Percentiles rank a stretch among this genome's conserved stretches.
Conservation (phyloP, 2,888 invertebrate genomes). For the Cephus runcator region DNA sequence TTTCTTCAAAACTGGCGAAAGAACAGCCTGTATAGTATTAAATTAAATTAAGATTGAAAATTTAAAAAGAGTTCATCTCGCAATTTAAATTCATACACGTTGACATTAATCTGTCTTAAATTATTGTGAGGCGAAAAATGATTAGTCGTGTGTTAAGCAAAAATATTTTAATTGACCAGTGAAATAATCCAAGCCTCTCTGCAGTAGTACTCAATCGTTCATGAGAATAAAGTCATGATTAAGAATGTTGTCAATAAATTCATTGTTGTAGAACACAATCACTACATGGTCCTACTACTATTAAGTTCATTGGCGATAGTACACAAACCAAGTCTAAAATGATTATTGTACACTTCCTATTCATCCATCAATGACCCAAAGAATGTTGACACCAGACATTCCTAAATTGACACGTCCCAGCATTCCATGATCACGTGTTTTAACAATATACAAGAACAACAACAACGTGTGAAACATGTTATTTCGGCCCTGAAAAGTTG, state of each 20-base stretch:
- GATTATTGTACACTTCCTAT: background rate
- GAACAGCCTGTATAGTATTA: no score
- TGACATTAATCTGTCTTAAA: no score
- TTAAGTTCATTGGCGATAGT: no score
- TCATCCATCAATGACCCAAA: conserved; percentile 78
- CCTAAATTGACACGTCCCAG: conserved; percentile 82
- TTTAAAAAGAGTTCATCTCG: no score
- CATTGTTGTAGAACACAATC: background rate
- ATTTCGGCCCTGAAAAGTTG: conserved; percentile 77
- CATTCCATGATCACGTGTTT: conserved; percentile 78
- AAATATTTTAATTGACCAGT: background rate
- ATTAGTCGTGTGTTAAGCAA: no score
- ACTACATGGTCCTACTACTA: background rate
- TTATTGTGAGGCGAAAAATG: no score
- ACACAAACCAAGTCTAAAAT: no score
- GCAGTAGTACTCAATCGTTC: background rate
- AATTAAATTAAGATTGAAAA: no score
- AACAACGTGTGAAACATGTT: conserved; percentile 89
- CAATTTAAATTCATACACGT: no score
- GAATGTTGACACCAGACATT: conserved; percentile 83
- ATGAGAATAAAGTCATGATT: background rate
- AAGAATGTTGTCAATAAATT: background rate
- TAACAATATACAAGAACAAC: conserved; percentile 82
- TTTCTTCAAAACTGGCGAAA: background rate
- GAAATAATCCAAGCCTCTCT: background rate